A percentile compares a stretch with the other conserved stretches of the same genome.
Conservation (phyloP, 2,797 vertebrate genomes). For the Hybognathus amarus region DNA sequence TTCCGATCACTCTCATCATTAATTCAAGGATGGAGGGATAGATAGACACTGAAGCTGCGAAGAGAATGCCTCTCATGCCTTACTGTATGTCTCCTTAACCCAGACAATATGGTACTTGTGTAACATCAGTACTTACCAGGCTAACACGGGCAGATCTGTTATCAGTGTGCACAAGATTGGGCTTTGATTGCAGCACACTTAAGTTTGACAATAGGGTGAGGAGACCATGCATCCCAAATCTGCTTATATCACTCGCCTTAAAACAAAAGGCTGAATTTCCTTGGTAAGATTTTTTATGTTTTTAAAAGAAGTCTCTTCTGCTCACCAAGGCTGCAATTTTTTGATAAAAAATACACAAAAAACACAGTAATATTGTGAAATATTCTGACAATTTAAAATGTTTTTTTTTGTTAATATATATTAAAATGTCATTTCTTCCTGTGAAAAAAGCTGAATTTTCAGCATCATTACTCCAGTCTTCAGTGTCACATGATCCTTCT, state of each 20-base stretch:
- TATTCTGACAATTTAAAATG: no score
- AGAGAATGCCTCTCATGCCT: conserved; percentile 49
- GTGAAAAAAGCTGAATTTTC: no score
- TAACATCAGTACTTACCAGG: conserved; percentile 51
- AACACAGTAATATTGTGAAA: no score
- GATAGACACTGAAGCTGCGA: conserved; percentile 22
- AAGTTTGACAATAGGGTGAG: conserved; percentile 20
- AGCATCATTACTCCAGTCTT: no score
- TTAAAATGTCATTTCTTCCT: no score
- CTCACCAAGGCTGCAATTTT: no score
- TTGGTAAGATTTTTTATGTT: no score
- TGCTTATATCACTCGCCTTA: not conserved
- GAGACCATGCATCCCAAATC: not conserved
- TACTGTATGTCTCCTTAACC: conserved; percentile 31
- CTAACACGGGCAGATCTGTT: conserved; percentile 48
- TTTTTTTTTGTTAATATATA: no score
- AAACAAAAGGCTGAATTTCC: not conserved
- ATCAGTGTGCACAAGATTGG: conserved; percentile 38
- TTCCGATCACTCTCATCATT: conserved; percentile 73
- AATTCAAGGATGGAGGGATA: conserved; percentile 70
- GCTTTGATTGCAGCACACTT: conserved; percentile 43
- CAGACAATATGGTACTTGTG: conserved; percentile 30
- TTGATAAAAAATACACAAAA: no score
- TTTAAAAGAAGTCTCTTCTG: no score
- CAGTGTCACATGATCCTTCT: no score